A percentile compares a stretch with the other conserved stretches of the same genome.
These are phyloP conservation scores for Bothrops jararaca DNA, from an alignment of 2,113 vertebrate species.

Conservation along the genomic window DNA sequence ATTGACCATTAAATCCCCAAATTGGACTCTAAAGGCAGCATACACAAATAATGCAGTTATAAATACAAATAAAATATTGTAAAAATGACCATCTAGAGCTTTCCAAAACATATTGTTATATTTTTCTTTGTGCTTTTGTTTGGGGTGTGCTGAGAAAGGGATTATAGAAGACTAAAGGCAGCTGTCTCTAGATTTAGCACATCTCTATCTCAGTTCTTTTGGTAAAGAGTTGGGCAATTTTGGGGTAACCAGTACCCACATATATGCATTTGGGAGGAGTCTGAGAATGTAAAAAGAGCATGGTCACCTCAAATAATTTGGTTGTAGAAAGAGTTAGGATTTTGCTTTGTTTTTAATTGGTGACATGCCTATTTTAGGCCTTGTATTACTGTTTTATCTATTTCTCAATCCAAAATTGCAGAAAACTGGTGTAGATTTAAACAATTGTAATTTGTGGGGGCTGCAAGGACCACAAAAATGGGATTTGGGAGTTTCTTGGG, in stretches of 20 bases:
- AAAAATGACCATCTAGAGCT: background rate
- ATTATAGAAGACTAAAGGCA: background rate
- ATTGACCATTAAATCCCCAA: background rate
- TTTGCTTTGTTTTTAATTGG: background rate
- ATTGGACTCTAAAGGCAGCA: background rate
- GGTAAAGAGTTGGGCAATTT: background rate
- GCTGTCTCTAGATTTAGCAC: background rate
- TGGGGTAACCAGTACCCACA: background rate
- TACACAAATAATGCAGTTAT: constrained; percentile 1
- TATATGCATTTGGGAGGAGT: background rate
- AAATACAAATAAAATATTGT: background rate
- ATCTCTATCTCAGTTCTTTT: background rate
- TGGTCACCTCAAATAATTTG: background rate
- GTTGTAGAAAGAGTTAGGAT: background rate
- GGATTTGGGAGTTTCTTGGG: background rate
- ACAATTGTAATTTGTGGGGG: background rate
- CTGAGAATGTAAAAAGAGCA: background rate
- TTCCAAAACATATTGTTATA: background rate
- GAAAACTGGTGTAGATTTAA: background rate
- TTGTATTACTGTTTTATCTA: background rate
- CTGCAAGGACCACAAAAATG: background rate
- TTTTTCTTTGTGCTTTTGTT: background rate
- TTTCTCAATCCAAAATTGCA: background rate
- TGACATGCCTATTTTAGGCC: background rate
- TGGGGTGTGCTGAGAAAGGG: background rate